Evolutionary conservation across 2,113 vertebrate genomes (phyloP).

Genomic region (Megaceryle maxima): DNA sequence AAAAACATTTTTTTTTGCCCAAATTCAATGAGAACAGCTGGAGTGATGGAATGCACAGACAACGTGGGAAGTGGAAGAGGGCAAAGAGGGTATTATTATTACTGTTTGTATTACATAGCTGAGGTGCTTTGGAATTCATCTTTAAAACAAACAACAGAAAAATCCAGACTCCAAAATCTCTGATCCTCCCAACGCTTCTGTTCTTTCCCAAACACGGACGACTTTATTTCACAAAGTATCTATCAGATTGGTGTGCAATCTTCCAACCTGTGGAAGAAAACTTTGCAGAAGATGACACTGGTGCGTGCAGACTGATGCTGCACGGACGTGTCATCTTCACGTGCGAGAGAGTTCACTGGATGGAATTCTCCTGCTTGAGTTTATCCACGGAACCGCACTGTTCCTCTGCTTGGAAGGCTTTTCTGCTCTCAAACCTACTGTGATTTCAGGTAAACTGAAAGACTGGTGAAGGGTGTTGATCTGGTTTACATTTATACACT

Average conservation of each 20-base stretch:
- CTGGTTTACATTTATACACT: not conserved
- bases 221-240: not conserved
- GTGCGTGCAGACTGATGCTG: fast-evolving
- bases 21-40: not conserved
- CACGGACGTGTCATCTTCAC: not conserved
- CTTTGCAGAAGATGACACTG: not conserved
- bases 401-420: not conserved
- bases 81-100: not conserved
- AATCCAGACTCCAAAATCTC: not conserved
- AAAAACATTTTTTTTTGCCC: not conserved
- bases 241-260: not conserved
- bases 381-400: not conserved
- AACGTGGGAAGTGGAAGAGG: not conserved
- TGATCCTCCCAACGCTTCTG: not conserved
- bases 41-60: not conserved
- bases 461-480: not conserved
- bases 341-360: not conserved
- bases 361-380: not conserved
- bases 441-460: not conserved
- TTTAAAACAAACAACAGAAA: not conserved
- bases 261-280: not conserved
- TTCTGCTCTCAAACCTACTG: not conserved
- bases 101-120: not conserved
- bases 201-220: not conserved
- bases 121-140: conserved; percentile 1